Conservation (phyloP, 2,113 vertebrate species). For the Eolophus roseicapilla region DNA sequence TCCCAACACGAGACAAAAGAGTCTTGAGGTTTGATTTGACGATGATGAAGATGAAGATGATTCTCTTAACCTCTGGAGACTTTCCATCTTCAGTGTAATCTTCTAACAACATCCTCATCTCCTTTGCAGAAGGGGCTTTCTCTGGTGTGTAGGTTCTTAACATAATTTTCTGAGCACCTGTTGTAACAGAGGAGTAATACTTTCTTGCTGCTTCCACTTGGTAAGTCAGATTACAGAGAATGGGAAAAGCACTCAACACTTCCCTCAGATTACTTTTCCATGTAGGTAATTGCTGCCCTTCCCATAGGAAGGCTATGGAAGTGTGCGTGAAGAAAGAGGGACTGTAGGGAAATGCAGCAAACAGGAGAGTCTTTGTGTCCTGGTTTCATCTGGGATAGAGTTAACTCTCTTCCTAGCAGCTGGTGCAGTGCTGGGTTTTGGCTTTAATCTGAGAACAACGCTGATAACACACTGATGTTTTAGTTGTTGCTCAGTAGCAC, state of each 20-base stretch:
- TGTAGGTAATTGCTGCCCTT: background rate
- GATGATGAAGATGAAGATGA: background rate
- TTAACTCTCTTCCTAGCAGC: background rate
- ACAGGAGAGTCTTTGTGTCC: background rate
- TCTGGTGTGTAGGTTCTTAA: background rate
- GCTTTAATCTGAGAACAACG: background rate
- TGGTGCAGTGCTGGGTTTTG: background rate
- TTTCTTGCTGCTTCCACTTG: background rate
- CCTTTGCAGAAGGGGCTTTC: background rate
- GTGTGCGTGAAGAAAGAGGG: background rate
- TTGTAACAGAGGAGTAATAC: background rate
- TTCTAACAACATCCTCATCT: background rate
- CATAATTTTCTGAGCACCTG: background rate
- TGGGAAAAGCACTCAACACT: background rate
- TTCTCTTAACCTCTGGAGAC: background rate
- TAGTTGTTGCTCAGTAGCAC: background rate
- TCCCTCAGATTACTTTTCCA: background rate
- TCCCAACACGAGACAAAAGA: background rate
- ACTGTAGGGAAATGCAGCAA: background rate
- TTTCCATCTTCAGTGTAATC: background rate
- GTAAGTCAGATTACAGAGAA: background rate
- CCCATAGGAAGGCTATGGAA: background rate
- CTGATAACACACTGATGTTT: background rate
- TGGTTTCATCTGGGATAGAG: background rate
- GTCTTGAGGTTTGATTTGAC: background rate